Percentiles rank a stretch among this genome's conserved stretches.
Evolutionary conservation across 2,888 invertebrate species (phyloP).

Genomic region (Chaetogeoica ovagalla): DNA sequence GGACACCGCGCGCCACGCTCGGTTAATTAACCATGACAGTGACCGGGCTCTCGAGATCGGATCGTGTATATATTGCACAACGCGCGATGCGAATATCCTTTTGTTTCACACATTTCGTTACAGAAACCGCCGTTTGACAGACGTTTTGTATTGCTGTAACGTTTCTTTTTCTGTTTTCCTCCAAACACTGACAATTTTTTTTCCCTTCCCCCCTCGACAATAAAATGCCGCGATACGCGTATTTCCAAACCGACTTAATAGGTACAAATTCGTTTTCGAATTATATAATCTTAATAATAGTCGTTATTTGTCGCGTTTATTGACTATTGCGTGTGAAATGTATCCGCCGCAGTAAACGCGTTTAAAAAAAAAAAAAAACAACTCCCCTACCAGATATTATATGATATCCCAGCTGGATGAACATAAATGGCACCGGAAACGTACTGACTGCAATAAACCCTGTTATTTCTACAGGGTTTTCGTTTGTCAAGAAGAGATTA

Average conservation of each 20-base stretch:
- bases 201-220: no score
- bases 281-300: no score
- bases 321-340: neutral
- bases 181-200: no score
- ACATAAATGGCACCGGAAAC: no score
- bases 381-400: no score
- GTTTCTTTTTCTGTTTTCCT: neutral
- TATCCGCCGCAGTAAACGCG: neutral
- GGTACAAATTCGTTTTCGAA: neutral
- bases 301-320: no score
- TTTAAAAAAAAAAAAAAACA: neutral
- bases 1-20: neutral
- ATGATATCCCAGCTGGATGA: no score
- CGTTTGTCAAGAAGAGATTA: no score
- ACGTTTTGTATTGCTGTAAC: neutral
- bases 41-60: neutral
- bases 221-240: neutral
- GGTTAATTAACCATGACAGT: constrained; percentile 16
- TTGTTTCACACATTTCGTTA: neutral
- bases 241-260: neutral
- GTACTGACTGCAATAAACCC: no score
- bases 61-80: neutral
- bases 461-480: no score
- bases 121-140: neutral
- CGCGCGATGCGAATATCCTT: neutral